Evolutionary conservation across 2,797 vertebrate species (phyloP).

Genomic region (Rhinophrynus dorsalis): DNA sequence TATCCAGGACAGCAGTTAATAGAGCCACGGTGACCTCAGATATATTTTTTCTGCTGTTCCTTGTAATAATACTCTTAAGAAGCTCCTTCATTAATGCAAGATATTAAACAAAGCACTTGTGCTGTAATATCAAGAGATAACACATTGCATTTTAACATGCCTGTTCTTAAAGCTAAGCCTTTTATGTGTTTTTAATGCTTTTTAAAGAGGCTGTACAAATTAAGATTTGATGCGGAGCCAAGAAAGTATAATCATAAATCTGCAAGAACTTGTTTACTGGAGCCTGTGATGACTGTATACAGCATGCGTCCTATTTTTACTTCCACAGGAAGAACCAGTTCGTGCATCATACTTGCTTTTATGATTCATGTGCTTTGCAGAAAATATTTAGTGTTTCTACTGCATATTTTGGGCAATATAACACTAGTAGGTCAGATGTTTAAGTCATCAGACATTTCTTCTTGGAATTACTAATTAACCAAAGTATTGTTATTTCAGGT

Average conservation of each 20-base stretch:
- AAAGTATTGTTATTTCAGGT: too few relatives aligned
- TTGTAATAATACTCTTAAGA: conserved; percentile 62
- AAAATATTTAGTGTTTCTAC: conserved; percentile 37
- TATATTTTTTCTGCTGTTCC: conserved; percentile 55
- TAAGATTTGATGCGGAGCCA: conserved; percentile 18
- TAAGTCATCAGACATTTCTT: too few relatives aligned
- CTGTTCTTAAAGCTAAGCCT: conserved; percentile 45
- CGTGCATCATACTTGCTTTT: background rate
- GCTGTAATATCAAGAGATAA: conserved; percentile 54
- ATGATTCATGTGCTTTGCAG: background rate
- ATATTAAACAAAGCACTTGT: conserved; percentile 60
- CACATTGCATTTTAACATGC: conserved; percentile 47
- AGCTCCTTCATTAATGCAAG: conserved; percentile 63
- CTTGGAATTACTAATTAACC: too few relatives aligned
- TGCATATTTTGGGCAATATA: background rate
- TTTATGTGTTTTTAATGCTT: conserved; percentile 48
- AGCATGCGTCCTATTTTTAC: conserved; percentile 3
- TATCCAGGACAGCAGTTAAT: conserved; percentile 62
- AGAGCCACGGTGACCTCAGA: conserved; percentile 58
- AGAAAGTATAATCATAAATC: conserved; percentile 15
- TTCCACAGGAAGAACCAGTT: background rate
- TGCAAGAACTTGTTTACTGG: conserved; percentile 19
- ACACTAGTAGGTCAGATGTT: background rate
- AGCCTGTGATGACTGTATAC: conserved; percentile 31
- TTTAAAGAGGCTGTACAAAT: conserved; percentile 49